A percentile compares a stretch with the other conserved stretches of the same genome.
These are phyloP conservation scores for Acomys russatus DNA, from an alignment of 2,797 vertebrate species.

Conservation along the genomic window DNA sequence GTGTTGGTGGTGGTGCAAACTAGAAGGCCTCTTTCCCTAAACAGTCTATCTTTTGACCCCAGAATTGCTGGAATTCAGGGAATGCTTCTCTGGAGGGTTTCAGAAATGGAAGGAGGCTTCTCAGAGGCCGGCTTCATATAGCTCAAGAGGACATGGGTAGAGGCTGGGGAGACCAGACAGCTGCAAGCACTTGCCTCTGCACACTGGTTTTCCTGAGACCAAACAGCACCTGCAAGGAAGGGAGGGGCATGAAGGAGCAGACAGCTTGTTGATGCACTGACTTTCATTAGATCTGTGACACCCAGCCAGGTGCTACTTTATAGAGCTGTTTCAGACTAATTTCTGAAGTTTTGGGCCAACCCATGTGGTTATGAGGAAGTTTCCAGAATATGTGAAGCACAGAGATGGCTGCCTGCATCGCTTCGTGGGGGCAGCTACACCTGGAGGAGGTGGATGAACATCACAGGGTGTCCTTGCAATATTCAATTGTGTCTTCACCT, in stretches of 20 bases:
- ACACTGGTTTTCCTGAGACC: constrained; percentile 48
- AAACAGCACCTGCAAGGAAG: background rate
- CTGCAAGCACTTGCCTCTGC: constrained; percentile 15
- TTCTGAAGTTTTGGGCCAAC: constrained; percentile 27
- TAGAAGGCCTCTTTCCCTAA: background rate
- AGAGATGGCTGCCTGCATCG: background rate
- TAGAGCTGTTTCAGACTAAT: constrained; percentile 34
- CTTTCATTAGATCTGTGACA: constrained; percentile 58
- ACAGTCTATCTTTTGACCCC: background rate
- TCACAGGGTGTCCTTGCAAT: background rate
- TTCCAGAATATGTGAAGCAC: rapidly evolving
- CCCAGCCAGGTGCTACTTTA: constrained; percentile 62
- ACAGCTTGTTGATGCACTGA: background rate
- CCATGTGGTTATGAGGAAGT: background rate
- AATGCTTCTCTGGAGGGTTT: constrained; percentile 45
- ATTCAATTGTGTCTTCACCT: background rate
- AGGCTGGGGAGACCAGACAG: background rate
- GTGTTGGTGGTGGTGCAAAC: rapidly evolving
- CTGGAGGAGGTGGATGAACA: background rate
- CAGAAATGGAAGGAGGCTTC: constrained; percentile 33
- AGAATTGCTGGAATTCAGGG: constrained; percentile 55
- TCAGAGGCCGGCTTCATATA: constrained; percentile 40
- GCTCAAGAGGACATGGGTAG: background rate
- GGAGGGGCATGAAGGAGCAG: background rate
- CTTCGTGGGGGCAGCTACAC: background rate